Conservation (phyloP, 2,113 vertebrate species). For the Eulemur macaco region DNA sequence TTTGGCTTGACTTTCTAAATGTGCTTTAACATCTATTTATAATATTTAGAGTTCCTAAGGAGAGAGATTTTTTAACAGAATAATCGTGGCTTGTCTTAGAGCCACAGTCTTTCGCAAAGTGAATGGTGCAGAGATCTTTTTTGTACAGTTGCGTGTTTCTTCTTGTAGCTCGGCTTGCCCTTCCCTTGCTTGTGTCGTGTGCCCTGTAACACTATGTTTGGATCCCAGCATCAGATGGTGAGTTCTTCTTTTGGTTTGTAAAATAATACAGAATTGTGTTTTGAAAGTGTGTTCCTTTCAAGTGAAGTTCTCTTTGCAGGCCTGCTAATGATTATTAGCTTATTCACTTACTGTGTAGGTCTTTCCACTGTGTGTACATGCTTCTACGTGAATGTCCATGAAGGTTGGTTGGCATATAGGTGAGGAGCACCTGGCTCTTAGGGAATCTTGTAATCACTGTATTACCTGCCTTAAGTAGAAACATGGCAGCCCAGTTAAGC, state of each 20-base stretch:
- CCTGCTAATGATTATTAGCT: background rate
- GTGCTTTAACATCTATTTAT: background rate
- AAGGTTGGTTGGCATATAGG: background rate
- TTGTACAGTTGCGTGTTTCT: background rate
- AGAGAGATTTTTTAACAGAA: background rate
- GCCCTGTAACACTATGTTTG: slow-evolving; percentile 98
- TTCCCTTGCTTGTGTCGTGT: slow-evolving; percentile 92
- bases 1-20: slow-evolving; percentile 13
- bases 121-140: background rate
- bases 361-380: background rate
- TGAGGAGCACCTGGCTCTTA: background rate
- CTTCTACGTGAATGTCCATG: background rate
- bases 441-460: background rate
- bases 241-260: slow-evolving; percentile 70
- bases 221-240: slow-evolving; percentile 98
- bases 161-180: slow-evolving; percentile 86
- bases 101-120: background rate
- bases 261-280: background rate
- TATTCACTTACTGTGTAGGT: background rate
- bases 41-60: background rate
- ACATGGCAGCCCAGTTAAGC: background rate
- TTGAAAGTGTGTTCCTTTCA: slow-evolving; percentile 28
- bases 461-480: background rate
- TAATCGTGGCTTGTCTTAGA: slow-evolving; percentile 8
- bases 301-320: background rate